A percentile compares a stretch with the other conserved stretches of the same genome.
Conservation (phyloP, 1,140 invertebrate species). For the Megalopta genalis region DNA sequence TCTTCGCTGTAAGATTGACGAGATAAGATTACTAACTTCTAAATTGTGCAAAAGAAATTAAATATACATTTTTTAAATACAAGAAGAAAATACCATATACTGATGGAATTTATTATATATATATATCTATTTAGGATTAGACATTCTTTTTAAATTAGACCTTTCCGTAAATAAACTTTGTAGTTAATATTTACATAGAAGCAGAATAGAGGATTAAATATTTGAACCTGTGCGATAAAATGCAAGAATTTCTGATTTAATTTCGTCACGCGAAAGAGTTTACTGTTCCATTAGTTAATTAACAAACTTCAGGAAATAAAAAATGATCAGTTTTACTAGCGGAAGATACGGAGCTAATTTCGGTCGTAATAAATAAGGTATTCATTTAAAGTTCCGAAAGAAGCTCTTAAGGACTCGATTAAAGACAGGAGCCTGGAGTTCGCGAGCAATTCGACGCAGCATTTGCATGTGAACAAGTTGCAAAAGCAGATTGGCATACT, state of each 20-base stretch:
- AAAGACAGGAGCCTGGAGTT: neutral
- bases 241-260: neutral
- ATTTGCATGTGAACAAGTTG: slow-evolving; percentile 22
- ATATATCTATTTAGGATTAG: neutral
- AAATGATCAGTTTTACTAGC: neutral
- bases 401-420: slow-evolving; percentile 1
- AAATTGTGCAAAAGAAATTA: no score
- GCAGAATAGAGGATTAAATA: neutral
- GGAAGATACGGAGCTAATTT: neutral
- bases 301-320: neutral
- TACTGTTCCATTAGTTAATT: neutral
- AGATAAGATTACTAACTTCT: no score
- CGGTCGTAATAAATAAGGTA: neutral
- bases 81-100: neutral
- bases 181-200: neutral
- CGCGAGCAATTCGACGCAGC: neutral
- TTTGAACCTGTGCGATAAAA: neutral
- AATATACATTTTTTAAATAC: no score
- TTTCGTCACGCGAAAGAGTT: neutral
- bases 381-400: slow-evolving; percentile 11
- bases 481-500: neutral
- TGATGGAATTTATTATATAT: neutral
- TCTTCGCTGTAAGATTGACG: no score
- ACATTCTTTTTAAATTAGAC: neutral
- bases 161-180: neutral